Base-by-base conservation (phyloP, 2,113 vertebrate genomes). In the Microcebus lehilahytsara region DNA sequence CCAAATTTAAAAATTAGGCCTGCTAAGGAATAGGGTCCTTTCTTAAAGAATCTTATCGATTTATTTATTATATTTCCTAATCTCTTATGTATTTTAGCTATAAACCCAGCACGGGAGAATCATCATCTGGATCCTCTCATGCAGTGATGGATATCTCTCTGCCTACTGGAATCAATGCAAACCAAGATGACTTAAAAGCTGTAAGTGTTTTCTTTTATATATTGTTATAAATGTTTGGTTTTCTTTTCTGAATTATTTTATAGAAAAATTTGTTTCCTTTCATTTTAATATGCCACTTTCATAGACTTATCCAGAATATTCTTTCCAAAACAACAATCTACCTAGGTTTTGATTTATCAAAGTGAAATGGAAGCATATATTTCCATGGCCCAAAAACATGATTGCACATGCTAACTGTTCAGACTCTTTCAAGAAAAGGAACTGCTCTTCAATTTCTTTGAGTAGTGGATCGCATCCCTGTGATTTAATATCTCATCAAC, bases 141-240 rank as follows among this genome's bases (percentile, higher is more conserved):
- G 98, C 99, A 0, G 99, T 99, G 86, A 99, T 99, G 99, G 99
- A 99, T 96, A 99, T 99, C 87, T 97, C 99, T 79, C 97, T 99
- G 97, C 99, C 99, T 4, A 99, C 99, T 19, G 99, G 99, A 34
- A 92, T 99, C 87, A 97, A 94, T 3, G 98, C 99, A 8, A 95
- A 99, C 53, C 88, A 98, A 85, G 99, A 99, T 30, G 99, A 99
- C 72, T 98, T 99, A 95, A 91, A 96, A 84, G 98, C 97, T 98
- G 99, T 99, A 98, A 98, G 97, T 96, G 46, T 34, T 85, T 19
- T 78, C 22, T 71, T 94, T 87, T 56, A 3, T 30, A 79, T 58
- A 17, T 40, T 71, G 32, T 64, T 13, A 51, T 51, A n/a, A 85
- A 89, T 87, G 53, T 64, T 96, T 85, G 53, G 4, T 42, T 95